Percentiles rank a stretch among this genome's conserved stretches.
Evolutionary conservation across 2,113 vertebrate genomes (phyloP).

Genomic region (Tympanuchus pallidicinctus): DNA sequence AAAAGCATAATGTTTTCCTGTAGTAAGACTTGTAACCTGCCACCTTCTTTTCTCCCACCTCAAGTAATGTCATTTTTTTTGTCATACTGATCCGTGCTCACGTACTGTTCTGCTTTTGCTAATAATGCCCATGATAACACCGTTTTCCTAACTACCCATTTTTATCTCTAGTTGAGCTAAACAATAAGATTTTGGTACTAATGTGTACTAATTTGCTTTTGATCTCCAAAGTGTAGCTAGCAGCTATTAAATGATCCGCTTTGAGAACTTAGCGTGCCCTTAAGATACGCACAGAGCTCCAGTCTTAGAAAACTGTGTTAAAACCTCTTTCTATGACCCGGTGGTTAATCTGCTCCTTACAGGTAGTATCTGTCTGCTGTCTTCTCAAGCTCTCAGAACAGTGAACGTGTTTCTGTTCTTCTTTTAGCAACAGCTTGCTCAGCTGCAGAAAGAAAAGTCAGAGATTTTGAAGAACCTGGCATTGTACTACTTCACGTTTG

Average conservation of each 20-base stretch:
- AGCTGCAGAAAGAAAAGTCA: slow-evolving; percentile 98
- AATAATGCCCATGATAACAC: slow-evolving; percentile 51
- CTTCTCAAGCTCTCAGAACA: background rate
- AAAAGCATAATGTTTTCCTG: slow-evolving; percentile 79
- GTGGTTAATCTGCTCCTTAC: slow-evolving; percentile 16
- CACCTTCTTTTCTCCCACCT: slow-evolving; percentile 66
- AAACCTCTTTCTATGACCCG: slow-evolving; percentile 67
- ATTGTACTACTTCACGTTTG: slow-evolving; percentile 98
- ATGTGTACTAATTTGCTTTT: slow-evolving; percentile 70
- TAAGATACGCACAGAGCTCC: slow-evolving; percentile 16
- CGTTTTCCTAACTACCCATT: slow-evolving; percentile 63
- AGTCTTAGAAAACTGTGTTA: slow-evolving; percentile 39
- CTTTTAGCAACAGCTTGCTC: slow-evolving; percentile 98
- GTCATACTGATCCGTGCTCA: slow-evolving; percentile 57
- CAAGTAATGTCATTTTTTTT: slow-evolving; percentile 61
- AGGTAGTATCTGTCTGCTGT: background rate
- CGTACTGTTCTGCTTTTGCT: slow-evolving; percentile 58
- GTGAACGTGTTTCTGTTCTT: slow-evolving; percentile 62
- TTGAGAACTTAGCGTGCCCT: slow-evolving; percentile 35
- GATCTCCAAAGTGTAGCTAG: slow-evolving; percentile 61
- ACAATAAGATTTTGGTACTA: slow-evolving; percentile 69
- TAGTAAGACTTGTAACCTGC: slow-evolving; percentile 76
- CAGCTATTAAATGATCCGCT: slow-evolving; percentile 58
- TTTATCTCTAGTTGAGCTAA: slow-evolving; percentile 63
- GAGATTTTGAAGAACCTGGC: slow-evolving; percentile 99